Base-by-base conservation (phyloP, 2,888 invertebrate genomes). In the Lapara coniferarum region DNA sequence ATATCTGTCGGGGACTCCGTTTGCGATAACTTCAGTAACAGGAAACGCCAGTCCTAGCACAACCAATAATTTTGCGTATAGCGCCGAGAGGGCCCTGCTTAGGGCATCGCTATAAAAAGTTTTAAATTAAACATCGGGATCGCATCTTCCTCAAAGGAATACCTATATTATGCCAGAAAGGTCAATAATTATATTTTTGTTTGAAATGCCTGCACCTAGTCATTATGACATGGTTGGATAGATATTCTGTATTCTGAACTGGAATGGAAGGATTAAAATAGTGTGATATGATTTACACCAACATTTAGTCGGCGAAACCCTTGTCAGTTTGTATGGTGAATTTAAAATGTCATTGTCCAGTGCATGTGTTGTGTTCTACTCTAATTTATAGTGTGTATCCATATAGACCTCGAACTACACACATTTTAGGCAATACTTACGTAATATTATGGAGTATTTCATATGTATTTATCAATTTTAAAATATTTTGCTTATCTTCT, bases 11-110 rank as follows among this genome's bases (percentile, higher is more conserved):
- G 97, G 96, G 37, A 97, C 97, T 78, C 96, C 95, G 66, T 95
- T 95, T 5, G 97, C 96, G 73, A 98, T 96, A 67, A 97, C 97
- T 92, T 98, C 97, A 4, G 98, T 97, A 72, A 98, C 95, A 4
- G 98, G 98, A 80, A 98, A 96, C 16, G 98, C 97, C 55, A 98
- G 95, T 10, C 97, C 97, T 74, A 97, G 91, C 7, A 98, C 96
- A 14, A 98, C 97, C 71, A 98, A 89, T 14, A 98, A 92, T 86
- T 98, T 97, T 69, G 97, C 97, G 89, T 98, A 98, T 46, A 98
- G 94, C 3, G 97, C 97, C 56, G 97, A 97, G 58, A 97, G 87
- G 7, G 96, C 95, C 71, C 96, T 95, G 75, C 96, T 96, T 71
- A 97, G 85, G 56, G 96, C 96, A 87, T 97, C 97, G 81, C 96